Conservation (phyloP, 2,113 vertebrate genomes). For the Zosterops japonicus region DNA sequence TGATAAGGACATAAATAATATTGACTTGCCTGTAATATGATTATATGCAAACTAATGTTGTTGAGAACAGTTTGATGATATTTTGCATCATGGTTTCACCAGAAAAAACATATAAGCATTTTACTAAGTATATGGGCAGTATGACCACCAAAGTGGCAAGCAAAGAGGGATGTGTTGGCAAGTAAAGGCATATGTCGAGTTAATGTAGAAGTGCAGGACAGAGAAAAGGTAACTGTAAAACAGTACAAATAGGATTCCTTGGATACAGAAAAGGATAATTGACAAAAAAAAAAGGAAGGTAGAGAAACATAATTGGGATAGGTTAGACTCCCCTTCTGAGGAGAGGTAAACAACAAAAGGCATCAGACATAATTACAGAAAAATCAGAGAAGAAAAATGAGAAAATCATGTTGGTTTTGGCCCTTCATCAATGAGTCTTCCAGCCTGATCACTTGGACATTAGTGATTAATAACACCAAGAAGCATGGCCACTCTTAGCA, state of each 20-base stretch:
- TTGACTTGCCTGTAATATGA: not conserved
- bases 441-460: fast-evolving
- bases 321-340: not conserved
- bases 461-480: not conserved
- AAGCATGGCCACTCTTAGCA: fast-evolving
- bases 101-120: not conserved
- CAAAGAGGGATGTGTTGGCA: not conserved
- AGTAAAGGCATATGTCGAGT: not conserved
- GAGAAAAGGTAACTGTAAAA: not conserved
- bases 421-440: not conserved
- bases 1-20: not conserved
- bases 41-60: not conserved
- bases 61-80: not conserved
- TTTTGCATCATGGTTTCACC: not conserved
- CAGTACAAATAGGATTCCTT: not conserved
- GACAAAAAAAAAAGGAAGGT: not conserved
- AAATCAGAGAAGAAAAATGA: not conserved
- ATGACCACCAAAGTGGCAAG: not conserved
- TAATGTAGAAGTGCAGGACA: not conserved
- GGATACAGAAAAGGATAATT: not conserved
- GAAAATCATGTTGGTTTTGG: not conserved
- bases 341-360: not conserved
- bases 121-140: not conserved
- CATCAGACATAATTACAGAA: not conserved
- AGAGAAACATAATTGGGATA: not conserved